Evolutionary conservation across 2,888 invertebrate genomes (phyloP), one percentile per base, ranked within the genome.

Genomic region (Diabrotica balteata): DNA sequence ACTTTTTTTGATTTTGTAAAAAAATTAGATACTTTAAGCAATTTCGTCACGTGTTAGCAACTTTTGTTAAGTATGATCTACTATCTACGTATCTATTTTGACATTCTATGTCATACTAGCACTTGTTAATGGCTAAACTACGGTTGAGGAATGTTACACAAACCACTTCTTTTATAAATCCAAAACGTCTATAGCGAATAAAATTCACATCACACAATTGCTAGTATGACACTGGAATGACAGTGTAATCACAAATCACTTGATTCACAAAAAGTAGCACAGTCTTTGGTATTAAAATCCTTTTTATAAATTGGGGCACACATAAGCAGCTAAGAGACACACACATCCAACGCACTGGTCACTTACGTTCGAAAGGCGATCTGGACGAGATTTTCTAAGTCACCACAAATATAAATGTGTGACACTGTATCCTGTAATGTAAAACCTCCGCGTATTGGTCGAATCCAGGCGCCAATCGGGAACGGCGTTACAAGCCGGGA

Each of bases 331-430:
- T 54, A 66, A 68, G 59, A 64, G 67, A 72, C 75, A 75, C 74
- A 67, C 50, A 64, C n/a, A 63, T 42, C 49, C 59, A 54, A 58
- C 69, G 70, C 73, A 72, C 70, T 42, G 55, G 54, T 67, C 84
- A 95, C 95, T 95, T 94, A 95, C 95, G 94, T 93, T 94, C 91
- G 91, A 93, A 93, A 94, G 95, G 94, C 94, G 94, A 94, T 95
- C 95, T 95, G 95, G 92, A 91, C 91, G 90, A 90, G 88, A 88
- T 89, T 88, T 88, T 88, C 88, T 88, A 86, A 87, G 86, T 84
- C 84, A 84, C 86, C 86, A 87, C 87, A 87, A 88, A 91, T 92
- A 91, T 92, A 92, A 92, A 91, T 91, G 86, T 86, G 85, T 87
- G 92, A 89, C 91, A 92, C 88, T 89, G 90, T 91, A 92, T 90